Evolutionary conservation across 2,797 vertebrate species (phyloP).

Genomic region (Scleropages formosus): DNA sequence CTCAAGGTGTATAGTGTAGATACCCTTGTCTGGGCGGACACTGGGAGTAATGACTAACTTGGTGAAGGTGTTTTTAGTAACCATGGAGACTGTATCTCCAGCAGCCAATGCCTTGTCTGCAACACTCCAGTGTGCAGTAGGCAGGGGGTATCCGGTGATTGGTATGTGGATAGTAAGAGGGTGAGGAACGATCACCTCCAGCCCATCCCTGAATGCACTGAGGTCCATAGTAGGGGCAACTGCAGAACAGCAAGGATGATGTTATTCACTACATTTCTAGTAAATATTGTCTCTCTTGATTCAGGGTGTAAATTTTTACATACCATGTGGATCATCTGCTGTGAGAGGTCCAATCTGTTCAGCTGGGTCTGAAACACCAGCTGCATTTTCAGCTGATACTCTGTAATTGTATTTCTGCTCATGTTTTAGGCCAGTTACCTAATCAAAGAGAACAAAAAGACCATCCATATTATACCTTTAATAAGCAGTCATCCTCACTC

Average conservation of each 20-base stretch:
- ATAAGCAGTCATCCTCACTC: not conserved
- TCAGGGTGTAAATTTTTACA: constrained; percentile 37
- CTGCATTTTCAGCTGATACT: constrained; percentile 93
- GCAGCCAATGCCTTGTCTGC: constrained; percentile 77
- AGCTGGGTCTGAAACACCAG: constrained; percentile 88
- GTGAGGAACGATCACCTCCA: constrained; percentile 92
- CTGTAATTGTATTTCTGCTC: constrained; percentile 87
- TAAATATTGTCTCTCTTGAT: constrained; percentile 17
- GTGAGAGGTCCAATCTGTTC: constrained; percentile 86
- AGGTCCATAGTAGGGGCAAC: constrained; percentile 86
- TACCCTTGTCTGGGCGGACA: constrained; percentile 88
- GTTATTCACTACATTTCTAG: constrained; percentile 9
- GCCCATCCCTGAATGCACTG: constrained; percentile 87
- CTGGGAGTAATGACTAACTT: constrained; percentile 85
- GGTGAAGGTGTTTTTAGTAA: constrained; percentile 78
- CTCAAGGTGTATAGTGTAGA: constrained; percentile 83
- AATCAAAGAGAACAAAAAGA: constrained; percentile 36
- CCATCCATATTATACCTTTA: not conserved
- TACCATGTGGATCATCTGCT: constrained; percentile 89
- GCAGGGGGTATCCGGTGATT: constrained; percentile 86
- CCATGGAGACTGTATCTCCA: constrained; percentile 76
- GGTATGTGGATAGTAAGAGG: constrained; percentile 87
- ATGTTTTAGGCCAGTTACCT: constrained; percentile 88
- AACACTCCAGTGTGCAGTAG: constrained; percentile 82
- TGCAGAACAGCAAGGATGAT: constrained; percentile 52